Percentiles rank a stretch among this genome's conserved stretches.
Evolutionary conservation across 2,888 invertebrate genomes (phyloP).

Genomic region (Cremastobaeus sp.): DNA sequence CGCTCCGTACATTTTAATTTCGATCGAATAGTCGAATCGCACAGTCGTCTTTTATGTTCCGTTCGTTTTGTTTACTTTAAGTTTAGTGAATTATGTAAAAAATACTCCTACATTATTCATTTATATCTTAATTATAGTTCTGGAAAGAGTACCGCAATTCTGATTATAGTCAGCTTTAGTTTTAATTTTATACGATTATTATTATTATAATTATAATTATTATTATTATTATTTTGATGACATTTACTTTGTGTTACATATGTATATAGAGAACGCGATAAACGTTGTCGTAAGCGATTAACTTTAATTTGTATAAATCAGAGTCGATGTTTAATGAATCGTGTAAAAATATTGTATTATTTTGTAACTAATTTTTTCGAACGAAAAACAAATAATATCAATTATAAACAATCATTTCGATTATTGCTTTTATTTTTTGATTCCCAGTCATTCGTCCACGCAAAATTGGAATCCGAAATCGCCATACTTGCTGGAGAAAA

Average conservation of each 20-base stretch:
- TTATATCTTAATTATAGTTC: conserved; percentile 13
- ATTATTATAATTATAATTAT: no score
- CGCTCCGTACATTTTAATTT: conserved; percentile 24
- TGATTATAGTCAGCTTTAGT: conserved; percentile 46
- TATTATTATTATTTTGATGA: no score
- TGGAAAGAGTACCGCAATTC: conserved; percentile 33
- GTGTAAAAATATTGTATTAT: conserved; percentile 59
- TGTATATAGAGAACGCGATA: conserved; percentile 46
- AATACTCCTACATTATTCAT: conserved; percentile 43
- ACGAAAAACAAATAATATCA: conserved; percentile 53
- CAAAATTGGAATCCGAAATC: conserved; percentile 51
- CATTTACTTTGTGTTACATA: conserved; percentile 54
- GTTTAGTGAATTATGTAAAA: conserved; percentile 31
- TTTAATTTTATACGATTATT: conserved; percentile 43
- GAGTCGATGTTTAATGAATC: conserved; percentile 36
- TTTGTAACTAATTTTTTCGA: conserved; percentile 52
- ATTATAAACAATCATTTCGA: conserved; percentile 24
- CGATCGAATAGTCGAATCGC: conserved; percentile 13
- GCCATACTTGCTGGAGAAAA: conserved; percentile 49
- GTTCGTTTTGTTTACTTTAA: conserved; percentile 35
- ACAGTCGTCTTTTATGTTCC: conserved; percentile 39
- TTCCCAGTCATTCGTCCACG: conserved; percentile 30
- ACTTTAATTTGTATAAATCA: conserved; percentile 48
- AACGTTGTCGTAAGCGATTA: conserved; percentile 30
- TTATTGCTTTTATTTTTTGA: conserved; percentile 37